Percentiles rank a stretch among this genome's conserved stretches.
phyloP scores from a whole-genome alignment of 2,113 vertebrate species.

The Garra rufa region DNA sequence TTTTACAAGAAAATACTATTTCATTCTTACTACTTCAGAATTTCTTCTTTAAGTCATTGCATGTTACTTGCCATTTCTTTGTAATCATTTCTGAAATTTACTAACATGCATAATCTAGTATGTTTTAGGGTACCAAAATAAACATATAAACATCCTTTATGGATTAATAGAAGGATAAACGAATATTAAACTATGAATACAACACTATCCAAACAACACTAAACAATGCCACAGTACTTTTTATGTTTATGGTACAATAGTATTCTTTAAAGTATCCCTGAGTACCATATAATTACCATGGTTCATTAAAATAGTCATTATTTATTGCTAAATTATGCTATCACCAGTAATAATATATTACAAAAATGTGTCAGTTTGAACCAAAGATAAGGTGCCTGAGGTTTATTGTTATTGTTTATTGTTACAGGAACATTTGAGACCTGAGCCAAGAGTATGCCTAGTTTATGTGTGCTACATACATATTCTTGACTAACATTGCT shows the following conservation, averaged over 20 bases:
- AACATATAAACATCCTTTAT: background rate
- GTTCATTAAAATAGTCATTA: background rate
- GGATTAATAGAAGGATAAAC: background rate
- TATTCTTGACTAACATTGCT: background rate
- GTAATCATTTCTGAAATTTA: background rate
- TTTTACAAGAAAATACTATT: no score
- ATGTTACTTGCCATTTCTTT: background rate
- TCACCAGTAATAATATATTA: background rate
- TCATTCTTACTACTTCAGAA: background rate
- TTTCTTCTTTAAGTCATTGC: background rate
- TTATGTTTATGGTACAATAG: background rate
- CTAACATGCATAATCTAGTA: no score
- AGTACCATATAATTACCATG: background rate
- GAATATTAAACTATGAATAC: background rate
- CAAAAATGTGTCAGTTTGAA: background rate
- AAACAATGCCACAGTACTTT: background rate
- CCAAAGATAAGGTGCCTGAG: background rate
- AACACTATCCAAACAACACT: background rate
- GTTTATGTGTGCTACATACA: background rate
- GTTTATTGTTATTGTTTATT: background rate
- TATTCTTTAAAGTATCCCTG: background rate
- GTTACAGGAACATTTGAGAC: background rate
- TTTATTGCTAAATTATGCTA: background rate
- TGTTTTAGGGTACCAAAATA: background rate
- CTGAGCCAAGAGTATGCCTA: background rate